A percentile compares a stretch with the other conserved stretches of the same genome.
These are phyloP conservation scores for Chaitophorus viminalis DNA, from an alignment of 2,888 invertebrate species.

Conservation along the genomic window DNA sequence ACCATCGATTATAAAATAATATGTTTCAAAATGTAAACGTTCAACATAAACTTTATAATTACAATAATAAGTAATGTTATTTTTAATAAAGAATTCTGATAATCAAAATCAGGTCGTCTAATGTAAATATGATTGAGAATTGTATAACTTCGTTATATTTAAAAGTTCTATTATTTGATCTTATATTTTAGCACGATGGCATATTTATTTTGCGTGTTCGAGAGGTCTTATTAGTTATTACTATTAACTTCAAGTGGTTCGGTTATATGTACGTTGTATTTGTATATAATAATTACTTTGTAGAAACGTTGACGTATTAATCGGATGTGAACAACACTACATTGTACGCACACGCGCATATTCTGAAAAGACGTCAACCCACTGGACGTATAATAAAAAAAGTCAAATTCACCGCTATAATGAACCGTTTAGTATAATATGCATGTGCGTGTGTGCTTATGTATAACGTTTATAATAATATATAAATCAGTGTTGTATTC, in stretches of 20 bases:
- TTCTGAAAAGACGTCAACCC: background rate
- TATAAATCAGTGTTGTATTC: constrained; percentile 41
- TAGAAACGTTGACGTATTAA: background rate
- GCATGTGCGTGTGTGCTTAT: background rate
- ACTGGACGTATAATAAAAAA: background rate
- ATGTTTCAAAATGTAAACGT: background rate
- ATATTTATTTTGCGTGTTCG: too few relatives aligned
- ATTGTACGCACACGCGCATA: background rate
- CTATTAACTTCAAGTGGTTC: too few relatives aligned
- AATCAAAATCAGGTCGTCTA: background rate
- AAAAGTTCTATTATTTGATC: background rate
- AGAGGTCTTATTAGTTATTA: too few relatives aligned
- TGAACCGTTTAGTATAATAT: constrained; percentile 16
- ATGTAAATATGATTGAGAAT: background rate
- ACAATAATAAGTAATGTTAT: background rate
- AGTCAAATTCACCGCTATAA: constrained; percentile 30
- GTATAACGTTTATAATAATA: constrained; percentile 50
- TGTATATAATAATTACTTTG: too few relatives aligned
- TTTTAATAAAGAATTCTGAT: background rate
- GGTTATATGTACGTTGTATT: too few relatives aligned
- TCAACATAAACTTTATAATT: background rate
- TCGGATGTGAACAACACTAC: background rate
- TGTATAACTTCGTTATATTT: background rate
- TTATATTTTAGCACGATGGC: too few relatives aligned
- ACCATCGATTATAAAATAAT: background rate